Percentiles rank a stretch among this genome's conserved stretches.
Evolutionary conservation across 2,888 invertebrate genomes (phyloP).

Genomic region (Pseudanteris insignis): DNA sequence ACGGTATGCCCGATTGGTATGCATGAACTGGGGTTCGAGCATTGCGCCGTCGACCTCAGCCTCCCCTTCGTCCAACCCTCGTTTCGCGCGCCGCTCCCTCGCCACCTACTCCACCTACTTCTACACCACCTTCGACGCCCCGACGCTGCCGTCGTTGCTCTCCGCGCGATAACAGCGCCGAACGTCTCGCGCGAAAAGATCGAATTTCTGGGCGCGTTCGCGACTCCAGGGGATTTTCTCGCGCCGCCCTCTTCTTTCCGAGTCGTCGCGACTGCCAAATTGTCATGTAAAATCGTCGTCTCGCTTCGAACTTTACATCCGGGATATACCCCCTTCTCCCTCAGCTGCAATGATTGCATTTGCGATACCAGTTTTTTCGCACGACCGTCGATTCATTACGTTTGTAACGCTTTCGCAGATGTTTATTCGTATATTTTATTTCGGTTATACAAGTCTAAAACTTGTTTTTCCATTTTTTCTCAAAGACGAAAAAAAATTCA

Average conservation of each 20-base stretch:
- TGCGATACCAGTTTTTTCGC: too few relatives aligned
- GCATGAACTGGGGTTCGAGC: slow-evolving; percentile 65
- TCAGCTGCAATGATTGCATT: too few relatives aligned
- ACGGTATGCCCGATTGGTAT: slow-evolving; percentile 65
- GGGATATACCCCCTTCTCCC: too few relatives aligned
- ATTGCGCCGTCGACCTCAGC: slow-evolving; percentile 43
- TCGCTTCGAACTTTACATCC: too few relatives aligned
- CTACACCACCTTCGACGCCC: background rate
- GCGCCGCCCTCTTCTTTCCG: slow-evolving; percentile 12
- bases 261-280: slow-evolving; percentile 11
- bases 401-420: too few relatives aligned
- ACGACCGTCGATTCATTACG: too few relatives aligned
- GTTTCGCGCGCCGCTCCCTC: too few relatives aligned
- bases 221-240: slow-evolving; percentile 16
- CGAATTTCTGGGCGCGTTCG: slow-evolving; percentile 39
- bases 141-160: slow-evolving; percentile 2
- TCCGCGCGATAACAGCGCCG: slow-evolving; percentile 33
- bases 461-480: too few relatives aligned
- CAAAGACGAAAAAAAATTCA: too few relatives aligned
- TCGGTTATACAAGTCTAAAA: too few relatives aligned
- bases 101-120: slow-evolving; percentile 1
- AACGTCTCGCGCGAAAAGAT: slow-evolving; percentile 34
- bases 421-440: too few relatives aligned
- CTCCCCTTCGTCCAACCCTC: slow-evolving; percentile 2
- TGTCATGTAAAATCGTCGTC: slow-evolving; percentile 11